These are phyloP conservation scores for Piscicola geometra DNA, from an alignment of 2,888 invertebrate genomes.

Conservation along the genomic window DNA sequence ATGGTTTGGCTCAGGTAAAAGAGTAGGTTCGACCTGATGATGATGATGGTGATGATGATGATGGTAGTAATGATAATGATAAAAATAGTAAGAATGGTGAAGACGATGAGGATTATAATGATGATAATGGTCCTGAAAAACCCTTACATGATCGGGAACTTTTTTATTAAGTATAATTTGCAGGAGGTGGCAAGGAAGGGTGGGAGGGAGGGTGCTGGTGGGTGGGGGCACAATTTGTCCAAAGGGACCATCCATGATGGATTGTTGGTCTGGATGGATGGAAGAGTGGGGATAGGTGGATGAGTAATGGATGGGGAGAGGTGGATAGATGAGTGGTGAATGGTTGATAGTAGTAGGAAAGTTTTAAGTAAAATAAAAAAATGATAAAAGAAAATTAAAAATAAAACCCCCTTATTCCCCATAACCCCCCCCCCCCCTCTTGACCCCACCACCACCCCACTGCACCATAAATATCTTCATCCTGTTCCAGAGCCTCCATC, in stretches of 20 bases:
- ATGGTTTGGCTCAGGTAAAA: slow-evolving; percentile 98
- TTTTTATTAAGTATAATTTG: slow-evolving; percentile 99
- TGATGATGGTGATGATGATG: slow-evolving; percentile 16
- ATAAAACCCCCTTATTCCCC: background rate
- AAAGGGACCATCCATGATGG: background rate
- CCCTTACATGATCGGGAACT: slow-evolving; percentile 65
- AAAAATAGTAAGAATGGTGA: background rate
- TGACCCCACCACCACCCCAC: background rate
- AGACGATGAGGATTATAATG: background rate
- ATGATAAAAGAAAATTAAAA: no score
- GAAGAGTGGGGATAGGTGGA: background rate
- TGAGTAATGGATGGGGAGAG: no score
- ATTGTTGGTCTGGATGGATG: background rate
- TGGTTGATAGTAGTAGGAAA: no score
- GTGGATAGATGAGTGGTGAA: no score
- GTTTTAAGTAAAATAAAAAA: no score
- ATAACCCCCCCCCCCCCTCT: background rate
- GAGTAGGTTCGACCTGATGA: slow-evolving; percentile 92
- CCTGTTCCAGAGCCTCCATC: background rate
- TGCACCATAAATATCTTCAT: background rate
- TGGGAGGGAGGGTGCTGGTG: slow-evolving; percentile 79
- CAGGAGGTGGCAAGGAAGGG: slow-evolving; percentile 91
- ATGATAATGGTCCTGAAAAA: background rate
- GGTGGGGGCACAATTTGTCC: background rate
- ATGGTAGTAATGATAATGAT: slow-evolving; percentile 4